Conservation (phyloP, 1,140 invertebrate species). For the Phocides pigmalion region DNA sequence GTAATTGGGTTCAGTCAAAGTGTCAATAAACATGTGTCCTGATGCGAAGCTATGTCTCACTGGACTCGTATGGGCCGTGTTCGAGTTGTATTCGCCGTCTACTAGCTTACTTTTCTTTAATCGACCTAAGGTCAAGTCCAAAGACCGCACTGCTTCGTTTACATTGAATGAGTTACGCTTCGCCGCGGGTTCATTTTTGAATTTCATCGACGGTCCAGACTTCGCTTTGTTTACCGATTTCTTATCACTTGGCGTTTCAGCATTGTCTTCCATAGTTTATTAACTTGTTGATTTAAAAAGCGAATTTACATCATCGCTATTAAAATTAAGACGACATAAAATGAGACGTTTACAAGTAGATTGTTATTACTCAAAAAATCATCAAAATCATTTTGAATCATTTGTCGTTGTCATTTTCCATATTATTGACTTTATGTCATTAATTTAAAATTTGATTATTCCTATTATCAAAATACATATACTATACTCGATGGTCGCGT, state of each 20-base stretch:
- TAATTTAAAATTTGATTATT: no score
- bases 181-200: slow-evolving; percentile 41
- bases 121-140: slow-evolving; percentile 58
- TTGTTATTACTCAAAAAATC: neutral
- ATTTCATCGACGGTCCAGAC: slow-evolving; percentile 46
- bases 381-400: neutral
- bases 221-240: slow-evolving; percentile 57
- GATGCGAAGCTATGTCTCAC: slow-evolving; percentile 13
- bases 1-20: slow-evolving; percentile 34
- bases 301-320: neutral
- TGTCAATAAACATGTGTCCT: slow-evolving; percentile 53
- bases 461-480: no score
- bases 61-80: slow-evolving; percentile 35
- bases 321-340: slow-evolving; percentile 3
- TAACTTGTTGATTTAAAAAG: slow-evolving; percentile 46
- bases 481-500: no score
- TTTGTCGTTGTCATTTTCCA: no score
- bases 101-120: slow-evolving; percentile 63
- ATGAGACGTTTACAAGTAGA: neutral
- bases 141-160: slow-evolving; percentile 60
- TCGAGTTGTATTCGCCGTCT: slow-evolving; percentile 43
- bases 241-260: slow-evolving; percentile 44
- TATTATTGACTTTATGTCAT: no score
- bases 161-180: slow-evolving; percentile 65
- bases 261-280: slow-evolving; percentile 57